Evolutionary conservation across 2,888 invertebrate genomes (phyloP).

Genomic region (Meiosimyza decipiens): DNA sequence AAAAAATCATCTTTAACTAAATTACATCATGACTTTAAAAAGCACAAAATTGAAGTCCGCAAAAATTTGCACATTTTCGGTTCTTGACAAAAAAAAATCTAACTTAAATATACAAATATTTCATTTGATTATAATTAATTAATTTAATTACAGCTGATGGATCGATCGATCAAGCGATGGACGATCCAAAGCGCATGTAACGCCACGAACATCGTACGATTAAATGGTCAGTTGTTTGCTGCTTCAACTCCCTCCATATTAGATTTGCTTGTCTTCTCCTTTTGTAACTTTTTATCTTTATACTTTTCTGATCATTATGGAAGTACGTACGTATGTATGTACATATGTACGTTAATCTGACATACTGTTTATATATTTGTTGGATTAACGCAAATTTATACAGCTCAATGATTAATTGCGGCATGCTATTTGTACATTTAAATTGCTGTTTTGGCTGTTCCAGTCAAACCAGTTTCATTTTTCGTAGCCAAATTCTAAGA

Average conservation of each 20-base stretch:
- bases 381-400: conserved; percentile 8
- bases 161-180: conserved; percentile 9
- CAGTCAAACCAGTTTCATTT: conserved; percentile 23
- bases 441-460: conserved; percentile 30
- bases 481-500: conserved; percentile 20
- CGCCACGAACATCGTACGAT: too few species aligned
- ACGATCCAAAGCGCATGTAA: not conserved
- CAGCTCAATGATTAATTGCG: conserved; percentile 42
- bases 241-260: not conserved
- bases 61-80: conserved; percentile 25
- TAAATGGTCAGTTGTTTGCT: too few species aligned
- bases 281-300: conserved; percentile 9
- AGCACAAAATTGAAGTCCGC: conserved; percentile 19
- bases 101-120: conserved; percentile 29
- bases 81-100: conserved; percentile 10
- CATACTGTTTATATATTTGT: not conserved
- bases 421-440: conserved; percentile 35
- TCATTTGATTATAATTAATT: conserved; percentile 39
- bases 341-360: not conserved
- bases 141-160: conserved; percentile 38
- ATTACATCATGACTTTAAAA: conserved; percentile 38
- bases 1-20: not conserved
- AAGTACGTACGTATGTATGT: not conserved
- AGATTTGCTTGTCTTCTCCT: not conserved
- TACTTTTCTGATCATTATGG: not conserved